Evolutionary conservation across 2,888 invertebrate species (phyloP), one percentile per base, ranked within the genome.

Genomic region (Malthinus seriepunctatus): DNA sequence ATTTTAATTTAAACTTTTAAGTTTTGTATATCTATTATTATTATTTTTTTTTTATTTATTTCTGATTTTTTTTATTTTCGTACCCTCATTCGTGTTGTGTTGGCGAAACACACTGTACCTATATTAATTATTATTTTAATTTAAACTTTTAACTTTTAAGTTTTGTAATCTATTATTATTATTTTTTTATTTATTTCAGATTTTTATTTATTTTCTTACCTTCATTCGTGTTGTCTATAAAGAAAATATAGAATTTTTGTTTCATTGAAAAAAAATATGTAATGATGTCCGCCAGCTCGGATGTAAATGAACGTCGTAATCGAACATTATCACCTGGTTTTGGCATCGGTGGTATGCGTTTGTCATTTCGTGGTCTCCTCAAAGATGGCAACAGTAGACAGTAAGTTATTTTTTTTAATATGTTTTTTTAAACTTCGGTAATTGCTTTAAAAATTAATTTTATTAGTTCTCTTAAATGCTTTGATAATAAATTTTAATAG

Each of bases 341-440:
- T 56, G 60, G 51, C 23, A 47, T 60, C 14, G 72, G 68, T 55
- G 69, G 73, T 52, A 66, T 76, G 38, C 65, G 76, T 39, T 65
- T 75, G 15, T 75, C 76, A 15, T 77, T 78, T 66, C 73, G 76
- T 61, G 76, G 75, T 39, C 63, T 78, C 57, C 70, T 78, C 62
- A 73, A 72, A 74, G 77, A 77, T 73, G 75, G 75, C 73, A 70
- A 72, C 46, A 68, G 69, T 55, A 72, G 73, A 72, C 75, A 76
- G 76, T 76, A 72, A 75, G 76, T 70, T 35, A 9, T 8, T n/a
- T 34, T 52, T 51, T 32, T 57, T 32, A 33, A 5, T 15, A 14
- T 32, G 42, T 52, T 34, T n/a, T 32, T 32, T 6, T 4, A 46
- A 45, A 45, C n/a, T 7, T 23, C 2, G 14, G 14, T 45, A 15